Evolutionary conservation across 2,888 invertebrate species (phyloP).

Genomic region (Trichopria drosophilae): DNA sequence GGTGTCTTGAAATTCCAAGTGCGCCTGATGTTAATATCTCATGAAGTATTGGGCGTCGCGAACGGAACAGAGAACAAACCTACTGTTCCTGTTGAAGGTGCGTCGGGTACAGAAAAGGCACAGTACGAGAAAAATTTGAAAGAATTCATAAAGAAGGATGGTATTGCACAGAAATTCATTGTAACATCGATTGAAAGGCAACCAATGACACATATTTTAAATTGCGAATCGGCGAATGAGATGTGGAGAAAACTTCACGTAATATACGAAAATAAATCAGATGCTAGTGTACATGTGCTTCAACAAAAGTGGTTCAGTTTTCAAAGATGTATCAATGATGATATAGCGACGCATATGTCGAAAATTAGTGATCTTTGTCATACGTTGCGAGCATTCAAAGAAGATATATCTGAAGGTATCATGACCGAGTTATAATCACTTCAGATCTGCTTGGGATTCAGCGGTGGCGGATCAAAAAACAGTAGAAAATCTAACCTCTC

Average conservation of each 20-base stretch:
- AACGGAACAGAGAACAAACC: constrained; percentile 8
- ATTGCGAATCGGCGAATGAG: constrained; percentile 37
- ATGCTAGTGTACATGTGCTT: constrained; percentile 37
- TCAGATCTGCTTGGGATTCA: constrained; percentile 35
- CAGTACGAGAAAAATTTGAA: constrained; percentile 5
- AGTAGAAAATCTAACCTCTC: constrained; percentile 12
- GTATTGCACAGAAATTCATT: constrained; percentile 39
- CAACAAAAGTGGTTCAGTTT: constrained; percentile 36
- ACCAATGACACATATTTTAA: constrained; percentile 38
- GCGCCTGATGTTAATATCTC: constrained; percentile 3
- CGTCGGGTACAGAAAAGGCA: not conserved
- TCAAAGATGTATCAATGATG: constrained; percentile 27
- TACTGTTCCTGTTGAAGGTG: not conserved
- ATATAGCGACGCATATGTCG: constrained; percentile 35
- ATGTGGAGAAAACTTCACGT: constrained; percentile 43
- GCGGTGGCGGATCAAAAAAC: constrained; percentile 1
- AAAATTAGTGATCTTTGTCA: constrained; percentile 36
- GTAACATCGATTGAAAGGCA: constrained; percentile 35
- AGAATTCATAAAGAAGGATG: constrained; percentile 34
- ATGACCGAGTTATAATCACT: constrained; percentile 33
- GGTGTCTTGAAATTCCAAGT: constrained; percentile 20
- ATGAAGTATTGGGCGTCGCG: constrained; percentile 9
- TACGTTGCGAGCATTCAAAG: constrained; percentile 14
- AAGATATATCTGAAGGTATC: constrained; percentile 33
- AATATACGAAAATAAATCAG: constrained; percentile 43